phyloP scores from a whole-genome alignment of 2,888 invertebrate genomes.

The Terebella lapidaria region DNA sequence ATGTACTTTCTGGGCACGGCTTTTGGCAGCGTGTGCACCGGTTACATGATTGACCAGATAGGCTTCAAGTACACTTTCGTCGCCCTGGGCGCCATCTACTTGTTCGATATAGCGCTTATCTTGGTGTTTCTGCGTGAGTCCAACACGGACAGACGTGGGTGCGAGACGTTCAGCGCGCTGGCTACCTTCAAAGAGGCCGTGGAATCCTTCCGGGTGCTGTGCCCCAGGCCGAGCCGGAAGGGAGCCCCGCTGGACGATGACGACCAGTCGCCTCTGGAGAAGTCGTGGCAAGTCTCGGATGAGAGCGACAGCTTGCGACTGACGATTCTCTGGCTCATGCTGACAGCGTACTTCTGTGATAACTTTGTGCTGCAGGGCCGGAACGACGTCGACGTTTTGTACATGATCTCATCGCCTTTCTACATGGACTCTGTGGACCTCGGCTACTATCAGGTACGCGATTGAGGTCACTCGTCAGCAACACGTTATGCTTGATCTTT shows the following conservation, averaged over 20 bases:
- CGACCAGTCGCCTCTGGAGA: not conserved
- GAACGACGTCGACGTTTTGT: slow-evolving; percentile 9
- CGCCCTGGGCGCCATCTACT: not conserved
- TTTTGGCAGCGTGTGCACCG: slow-evolving; percentile 2
- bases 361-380: slow-evolving; percentile 1
- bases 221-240: not conserved
- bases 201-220: not conserved
- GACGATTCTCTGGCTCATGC: not conserved
- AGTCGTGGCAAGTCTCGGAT: no score
- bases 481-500: no score
- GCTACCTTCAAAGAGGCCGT: not conserved
- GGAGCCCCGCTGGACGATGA: not conserved
- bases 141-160: not conserved
- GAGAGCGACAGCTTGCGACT: no score
- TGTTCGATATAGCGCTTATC: not conserved
- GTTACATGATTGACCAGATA: slow-evolving; percentile 1
- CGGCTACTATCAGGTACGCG: slow-evolving; percentile 6
- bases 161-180: not conserved
- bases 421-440: slow-evolving; percentile 4
- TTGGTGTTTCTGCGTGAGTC: not conserved
- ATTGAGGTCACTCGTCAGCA: no score
- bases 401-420: slow-evolving; percentile 10
- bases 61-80: slow-evolving; percentile 5
- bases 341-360: not conserved
- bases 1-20: slow-evolving; percentile 5